Evolutionary conservation across 1,140 invertebrate genomes (phyloP), one percentile per base, ranked within the genome.

Genomic region (Sycophaga agraensis): DNA sequence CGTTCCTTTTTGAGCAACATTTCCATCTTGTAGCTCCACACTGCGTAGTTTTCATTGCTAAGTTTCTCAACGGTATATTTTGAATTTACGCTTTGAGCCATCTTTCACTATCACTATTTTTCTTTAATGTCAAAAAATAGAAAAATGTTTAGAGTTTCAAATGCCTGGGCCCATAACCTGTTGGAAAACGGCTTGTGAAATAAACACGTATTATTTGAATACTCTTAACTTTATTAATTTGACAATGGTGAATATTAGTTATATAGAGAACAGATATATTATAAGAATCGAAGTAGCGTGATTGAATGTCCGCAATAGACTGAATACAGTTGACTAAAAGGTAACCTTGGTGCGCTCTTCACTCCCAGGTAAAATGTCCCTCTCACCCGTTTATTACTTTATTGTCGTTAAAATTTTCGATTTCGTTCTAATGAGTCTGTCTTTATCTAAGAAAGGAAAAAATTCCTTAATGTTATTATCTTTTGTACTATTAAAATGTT

Each of bases 1-100:
- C 42, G n/a, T 57, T 57, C 50, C 19, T 66, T 55, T 43, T 59
- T 50, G 5, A 66, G 28, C 16, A 66, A 21, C 28, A 66, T 45
- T 56, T 66, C 61, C 62, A 66, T 64, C 24, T 60, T 59, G 12
- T 63, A 66, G 7, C 55, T 59, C 62, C 61, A 64, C 12, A 60
- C 39, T 16, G 24, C 22, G 31, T 61, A 61, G 26, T 64, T 64
- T 11, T 34, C 35, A 12, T 49, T 58, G n/a, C 48, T 51, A 16
- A 61, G 56, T 53, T 61, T 61, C 22, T 54, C 21, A 21, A 54
- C 19, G 24, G 22, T n/a, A 14, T 42, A 54, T 26, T 14, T 40
- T 4, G 16, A 7, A 21, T n/a, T 19, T 28, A 26, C 19, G 26
- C 40, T 31, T 28, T 28, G 19, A 12, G 34, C 49, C 49, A 51